phyloP scores from a whole-genome alignment of 2,797 vertebrate genomes.

The Graptemys geographica region DNA sequence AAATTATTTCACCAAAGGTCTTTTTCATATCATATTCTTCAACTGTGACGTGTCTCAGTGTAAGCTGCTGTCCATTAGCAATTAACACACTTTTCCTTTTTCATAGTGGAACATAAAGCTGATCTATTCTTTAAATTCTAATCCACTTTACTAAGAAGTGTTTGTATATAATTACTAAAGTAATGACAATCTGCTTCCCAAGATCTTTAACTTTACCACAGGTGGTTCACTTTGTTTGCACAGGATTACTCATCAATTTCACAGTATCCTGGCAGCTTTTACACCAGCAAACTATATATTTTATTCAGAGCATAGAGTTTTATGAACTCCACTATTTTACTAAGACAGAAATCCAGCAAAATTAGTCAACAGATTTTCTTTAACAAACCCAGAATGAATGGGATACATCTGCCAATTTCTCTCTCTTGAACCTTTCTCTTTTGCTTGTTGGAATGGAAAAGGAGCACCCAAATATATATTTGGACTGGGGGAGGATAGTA shows the following conservation, averaged over 20 bases:
- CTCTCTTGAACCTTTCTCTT: neutral
- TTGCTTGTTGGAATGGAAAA: conserved; percentile 43
- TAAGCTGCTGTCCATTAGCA: conserved; percentile 59
- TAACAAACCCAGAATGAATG: neutral
- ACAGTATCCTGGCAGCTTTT: conserved; percentile 5
- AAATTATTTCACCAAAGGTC: conserved; percentile 36
- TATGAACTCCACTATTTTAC: neutral
- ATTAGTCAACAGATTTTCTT: conserved; percentile 6
- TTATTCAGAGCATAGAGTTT: neutral
- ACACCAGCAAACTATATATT: neutral
- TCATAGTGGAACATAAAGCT: conserved; percentile 40
- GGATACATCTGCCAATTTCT: neutral
- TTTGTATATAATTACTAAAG: conserved; percentile 54
- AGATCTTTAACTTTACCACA: conserved; percentile 61
- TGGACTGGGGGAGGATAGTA: neutral
- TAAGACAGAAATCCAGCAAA: neutral
- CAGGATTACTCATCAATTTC: conserved; percentile 25
- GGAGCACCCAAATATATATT: conserved; percentile 4
- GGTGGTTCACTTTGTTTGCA: conserved; percentile 61
- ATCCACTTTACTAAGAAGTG: conserved; percentile 70
- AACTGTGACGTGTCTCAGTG: conserved; percentile 26
- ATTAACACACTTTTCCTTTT: conserved; percentile 63
- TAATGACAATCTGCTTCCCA: conserved; percentile 65
- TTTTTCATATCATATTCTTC: conserved; percentile 70
- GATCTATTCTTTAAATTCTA: conserved; percentile 64